A percentile compares a stretch with the other conserved stretches of the same genome.
Evolutionary conservation across 1,140 invertebrate species (phyloP).

Genomic region (Rhagoletis pomonella): DNA sequence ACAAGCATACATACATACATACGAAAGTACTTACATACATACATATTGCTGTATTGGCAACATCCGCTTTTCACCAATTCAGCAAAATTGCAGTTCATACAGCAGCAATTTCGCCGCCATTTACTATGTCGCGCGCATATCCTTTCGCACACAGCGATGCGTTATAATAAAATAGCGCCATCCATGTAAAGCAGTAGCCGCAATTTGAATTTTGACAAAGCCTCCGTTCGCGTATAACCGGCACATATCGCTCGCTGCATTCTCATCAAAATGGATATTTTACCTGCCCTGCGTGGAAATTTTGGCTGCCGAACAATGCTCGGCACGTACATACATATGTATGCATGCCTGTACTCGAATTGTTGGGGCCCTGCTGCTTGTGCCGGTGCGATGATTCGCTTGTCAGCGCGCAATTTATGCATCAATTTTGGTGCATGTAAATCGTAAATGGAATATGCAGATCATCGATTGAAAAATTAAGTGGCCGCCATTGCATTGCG

Average conservation of each 20-base stretch:
- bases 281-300: no score
- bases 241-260: neutral
- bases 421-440: slow-evolving; percentile 32
- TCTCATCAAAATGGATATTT: no score
- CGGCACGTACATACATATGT: neutral
- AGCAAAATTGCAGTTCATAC: slow-evolving; percentile 46
- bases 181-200: no score
- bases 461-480: slow-evolving; percentile 43
- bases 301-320: no score
- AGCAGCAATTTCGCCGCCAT: slow-evolving; percentile 39
- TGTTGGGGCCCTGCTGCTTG: neutral
- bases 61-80: slow-evolving; percentile 30
- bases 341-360: no score
- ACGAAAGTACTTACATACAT: neutral
- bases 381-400: slow-evolving; percentile 4
- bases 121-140: slow-evolving; percentile 33
- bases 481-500: neutral
- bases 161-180: neutral
- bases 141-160: slow-evolving; percentile 19
- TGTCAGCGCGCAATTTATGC: slow-evolving; percentile 50
- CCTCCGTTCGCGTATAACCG: neutral
- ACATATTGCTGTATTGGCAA: neutral
- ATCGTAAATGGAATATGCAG: slow-evolving; percentile 47
- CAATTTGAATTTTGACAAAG: no score
- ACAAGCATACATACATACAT: neutral